phyloP scores from a whole-genome alignment of 1,140 invertebrate species.

The Leptopilina clavipes region DNA sequence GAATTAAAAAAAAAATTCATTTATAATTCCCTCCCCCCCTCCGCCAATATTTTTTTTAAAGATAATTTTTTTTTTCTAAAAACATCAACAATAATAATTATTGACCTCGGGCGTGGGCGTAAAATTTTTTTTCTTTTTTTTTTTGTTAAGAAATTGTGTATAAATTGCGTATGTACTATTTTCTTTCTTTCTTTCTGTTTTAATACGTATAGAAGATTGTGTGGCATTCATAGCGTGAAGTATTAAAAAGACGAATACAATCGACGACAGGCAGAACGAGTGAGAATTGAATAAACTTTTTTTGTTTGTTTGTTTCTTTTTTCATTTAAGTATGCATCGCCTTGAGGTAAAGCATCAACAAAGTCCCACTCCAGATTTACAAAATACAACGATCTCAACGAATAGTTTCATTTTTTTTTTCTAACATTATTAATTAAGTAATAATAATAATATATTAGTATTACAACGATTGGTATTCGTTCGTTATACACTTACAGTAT shows the following conservation, averaged over 20 bases:
- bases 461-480: constrained; percentile 31
- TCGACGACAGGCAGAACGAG: constrained; percentile 32
- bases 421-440: constrained; percentile 34
- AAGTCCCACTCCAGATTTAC: constrained; percentile 31
- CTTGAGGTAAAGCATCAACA: constrained; percentile 28
- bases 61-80: not conserved
- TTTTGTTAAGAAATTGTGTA: constrained; percentile 18
- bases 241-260: constrained; percentile 34
- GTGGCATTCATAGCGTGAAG: constrained; percentile 31
- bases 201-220: constrained; percentile 21
- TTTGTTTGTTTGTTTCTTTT: not conserved
- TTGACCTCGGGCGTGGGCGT: not conserved
- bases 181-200: not conserved
- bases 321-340: constrained; percentile 28
- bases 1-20: not conserved
- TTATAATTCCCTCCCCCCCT: not conserved
- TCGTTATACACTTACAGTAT: constrained; percentile 35
- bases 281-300: constrained; percentile 28
- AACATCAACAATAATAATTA: constrained; percentile 16
- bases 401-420: constrained; percentile 24
- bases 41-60: not conserved
- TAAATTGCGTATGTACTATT: constrained; percentile 22
- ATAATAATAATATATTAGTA: constrained; percentile 35
- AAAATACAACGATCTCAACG: constrained; percentile 34
- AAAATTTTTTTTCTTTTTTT: no score